Evolutionary conservation across 2,797 vertebrate species (phyloP).

Genomic region (Onychomys arenicola): DNA sequence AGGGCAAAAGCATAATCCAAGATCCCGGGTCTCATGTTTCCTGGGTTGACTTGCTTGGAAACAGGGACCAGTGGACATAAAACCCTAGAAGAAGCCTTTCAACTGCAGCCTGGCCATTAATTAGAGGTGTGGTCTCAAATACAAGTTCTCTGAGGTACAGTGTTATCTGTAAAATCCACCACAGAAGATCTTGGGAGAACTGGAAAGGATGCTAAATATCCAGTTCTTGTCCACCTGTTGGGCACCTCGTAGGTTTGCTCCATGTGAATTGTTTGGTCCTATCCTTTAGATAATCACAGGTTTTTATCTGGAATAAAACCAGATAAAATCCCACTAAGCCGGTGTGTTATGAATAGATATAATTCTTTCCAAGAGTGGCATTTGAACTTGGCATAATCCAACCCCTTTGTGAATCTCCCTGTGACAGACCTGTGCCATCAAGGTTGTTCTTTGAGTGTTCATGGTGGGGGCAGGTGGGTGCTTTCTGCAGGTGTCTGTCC

Average conservation of each 20-base stretch:
- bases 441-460: neutral
- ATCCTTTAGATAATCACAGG: conserved; percentile 32
- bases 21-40: neutral
- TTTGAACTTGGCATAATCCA: conserved; percentile 50
- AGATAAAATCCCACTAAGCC: conserved; percentile 32
- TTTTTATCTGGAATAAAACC: conserved; percentile 55
- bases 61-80: neutral
- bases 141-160: neutral
- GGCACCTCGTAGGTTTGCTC: neutral
- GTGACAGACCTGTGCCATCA: conserved; percentile 61
- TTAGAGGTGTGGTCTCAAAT: neutral
- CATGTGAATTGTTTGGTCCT: neutral
- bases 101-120: conserved; percentile 9
- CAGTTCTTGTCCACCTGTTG: neutral
- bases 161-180: conserved; percentile 38
- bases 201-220: neutral
- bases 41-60: conserved; percentile 1
- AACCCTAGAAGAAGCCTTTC: conserved; percentile 25
- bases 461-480: neutral
- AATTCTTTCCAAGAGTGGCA: conserved; percentile 61
- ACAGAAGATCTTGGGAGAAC: neutral
- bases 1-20: conserved; percentile 19
- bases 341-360: conserved; percentile 4
- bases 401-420: conserved; percentile 65
- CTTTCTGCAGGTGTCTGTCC: conserved; percentile 76